Evolutionary conservation across 2,888 invertebrate species (phyloP).

Genomic region (Standfussiana lucernea): DNA sequence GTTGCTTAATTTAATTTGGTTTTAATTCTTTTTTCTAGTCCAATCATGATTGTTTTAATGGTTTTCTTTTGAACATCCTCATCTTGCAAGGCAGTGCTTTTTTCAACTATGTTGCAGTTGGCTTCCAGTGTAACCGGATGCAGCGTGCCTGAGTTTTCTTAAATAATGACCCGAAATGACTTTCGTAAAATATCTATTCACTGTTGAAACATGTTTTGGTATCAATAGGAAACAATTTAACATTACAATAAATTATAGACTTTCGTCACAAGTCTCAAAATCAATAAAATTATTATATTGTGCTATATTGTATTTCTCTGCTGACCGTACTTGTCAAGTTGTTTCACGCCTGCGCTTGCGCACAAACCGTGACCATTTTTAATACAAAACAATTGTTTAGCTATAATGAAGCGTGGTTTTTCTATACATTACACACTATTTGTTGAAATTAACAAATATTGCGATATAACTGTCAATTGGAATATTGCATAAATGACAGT

Average conservation of each 20-base stretch:
- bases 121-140: not conserved
- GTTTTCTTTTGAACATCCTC: not conserved
- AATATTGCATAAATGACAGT: constrained; percentile 24
- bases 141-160: not conserved
- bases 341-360: constrained; percentile 68
- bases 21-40: not conserved
- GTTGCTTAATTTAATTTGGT: constrained; percentile 15
- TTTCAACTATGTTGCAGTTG: not conserved
- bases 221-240: not conserved
- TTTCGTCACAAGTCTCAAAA: not conserved
- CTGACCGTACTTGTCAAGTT: constrained; percentile 58
- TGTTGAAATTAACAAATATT: constrained; percentile 57
- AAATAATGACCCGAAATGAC: not conserved
- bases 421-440: constrained; percentile 61
- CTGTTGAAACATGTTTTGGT: not conserved
- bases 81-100: not conserved
- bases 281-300: constrained; percentile 1
- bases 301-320: constrained; percentile 28
- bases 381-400: constrained; percentile 70
- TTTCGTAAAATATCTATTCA: not conserved
- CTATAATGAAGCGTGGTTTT: constrained; percentile 66
- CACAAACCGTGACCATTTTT: constrained; percentile 64
- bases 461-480: constrained; percentile 36
- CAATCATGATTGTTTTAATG: not conserved
- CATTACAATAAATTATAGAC: not conserved